These are phyloP conservation scores for Acronicta alni DNA, from an alignment of 2,888 invertebrate species.

Conservation along the genomic window DNA sequence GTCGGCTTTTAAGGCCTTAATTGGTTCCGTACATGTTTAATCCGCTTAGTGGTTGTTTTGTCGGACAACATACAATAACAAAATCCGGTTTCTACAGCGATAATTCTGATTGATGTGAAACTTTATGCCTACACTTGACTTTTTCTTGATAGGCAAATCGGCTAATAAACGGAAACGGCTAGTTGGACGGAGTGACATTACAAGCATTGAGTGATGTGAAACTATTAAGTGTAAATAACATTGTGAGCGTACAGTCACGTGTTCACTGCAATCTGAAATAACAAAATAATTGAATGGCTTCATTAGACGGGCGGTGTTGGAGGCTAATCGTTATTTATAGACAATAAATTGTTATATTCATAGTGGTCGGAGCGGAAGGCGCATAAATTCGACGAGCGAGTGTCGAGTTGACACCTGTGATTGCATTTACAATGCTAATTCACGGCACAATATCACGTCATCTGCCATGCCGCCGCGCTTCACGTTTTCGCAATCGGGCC, in stretches of 20 bases:
- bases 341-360: constrained; percentile 85
- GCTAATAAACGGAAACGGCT: no score
- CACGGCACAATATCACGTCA: constrained; percentile 83
- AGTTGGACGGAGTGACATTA: constrained; percentile 24
- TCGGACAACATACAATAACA: constrained; percentile 71
- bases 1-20: constrained; percentile 81
- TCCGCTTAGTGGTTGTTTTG: constrained; percentile 80
- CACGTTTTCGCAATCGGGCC: constrained; percentile 66
- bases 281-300: constrained; percentile 73
- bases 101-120: constrained; percentile 75
- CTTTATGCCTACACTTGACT: constrained; percentile 62
- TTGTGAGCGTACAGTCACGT: constrained; percentile 33
- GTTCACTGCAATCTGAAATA: constrained; percentile 57
- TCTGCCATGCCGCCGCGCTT: constrained; percentile 67
- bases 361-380: constrained; percentile 81
- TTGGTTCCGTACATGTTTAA: constrained; percentile 83
- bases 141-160: constrained; percentile 64
- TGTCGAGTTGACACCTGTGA: constrained; percentile 87
- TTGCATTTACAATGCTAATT: constrained; percentile 90
- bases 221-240: constrained; percentile 33
- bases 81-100: constrained; percentile 72
- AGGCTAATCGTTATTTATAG: constrained; percentile 83
- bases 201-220: constrained; percentile 20
- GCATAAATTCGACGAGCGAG: constrained; percentile 86
- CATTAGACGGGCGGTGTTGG: constrained; percentile 72